These are phyloP conservation scores for Geodia barretti DNA, from an alignment of 37 sponge, comb jelly and placozoan species.

Conservation along the genomic window DNA sequence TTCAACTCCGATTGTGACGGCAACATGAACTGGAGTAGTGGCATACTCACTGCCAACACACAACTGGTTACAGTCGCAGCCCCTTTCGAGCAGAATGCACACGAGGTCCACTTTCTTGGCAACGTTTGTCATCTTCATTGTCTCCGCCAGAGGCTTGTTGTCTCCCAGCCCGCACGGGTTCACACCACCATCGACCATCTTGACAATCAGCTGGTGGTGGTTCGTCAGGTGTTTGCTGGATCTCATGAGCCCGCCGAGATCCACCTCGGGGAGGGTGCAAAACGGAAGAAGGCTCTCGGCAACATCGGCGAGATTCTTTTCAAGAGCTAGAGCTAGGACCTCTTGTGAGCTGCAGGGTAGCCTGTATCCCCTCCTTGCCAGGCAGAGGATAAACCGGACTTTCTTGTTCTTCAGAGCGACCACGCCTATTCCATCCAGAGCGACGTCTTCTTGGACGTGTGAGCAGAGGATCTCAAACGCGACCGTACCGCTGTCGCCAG, in stretches of 20 bases:
- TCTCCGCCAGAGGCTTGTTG: constrained; percentile 6
- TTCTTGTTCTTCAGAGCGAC: background rate
- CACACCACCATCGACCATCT: constrained; percentile 9
- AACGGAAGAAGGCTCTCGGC: background rate
- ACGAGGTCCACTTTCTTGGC: background rate
- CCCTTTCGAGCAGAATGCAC: constrained; percentile 30
- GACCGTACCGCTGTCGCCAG: background rate
- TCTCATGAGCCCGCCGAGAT: constrained; percentile 20
- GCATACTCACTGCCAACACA: constrained; percentile 1
- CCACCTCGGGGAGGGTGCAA: background rate
- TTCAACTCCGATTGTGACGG: constrained; percentile 48
- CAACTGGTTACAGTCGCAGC: constrained; percentile 19
- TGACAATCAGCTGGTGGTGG: constrained; percentile 3
- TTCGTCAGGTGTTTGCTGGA: background rate
- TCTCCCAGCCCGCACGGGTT: constrained; percentile 16
- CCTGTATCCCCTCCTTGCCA: background rate
- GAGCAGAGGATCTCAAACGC: background rate
- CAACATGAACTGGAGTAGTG: constrained; percentile 59
- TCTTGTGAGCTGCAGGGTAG: background rate
- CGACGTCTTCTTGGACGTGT: background rate
- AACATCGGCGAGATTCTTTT: constrained; percentile 5
- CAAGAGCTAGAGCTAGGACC: background rate
- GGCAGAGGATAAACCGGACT: background rate
- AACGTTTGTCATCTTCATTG: background rate
- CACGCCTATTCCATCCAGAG: background rate